Evolutionary conservation across 2,113 vertebrate genomes (phyloP).

Genomic region (Scolopax mira): DNA sequence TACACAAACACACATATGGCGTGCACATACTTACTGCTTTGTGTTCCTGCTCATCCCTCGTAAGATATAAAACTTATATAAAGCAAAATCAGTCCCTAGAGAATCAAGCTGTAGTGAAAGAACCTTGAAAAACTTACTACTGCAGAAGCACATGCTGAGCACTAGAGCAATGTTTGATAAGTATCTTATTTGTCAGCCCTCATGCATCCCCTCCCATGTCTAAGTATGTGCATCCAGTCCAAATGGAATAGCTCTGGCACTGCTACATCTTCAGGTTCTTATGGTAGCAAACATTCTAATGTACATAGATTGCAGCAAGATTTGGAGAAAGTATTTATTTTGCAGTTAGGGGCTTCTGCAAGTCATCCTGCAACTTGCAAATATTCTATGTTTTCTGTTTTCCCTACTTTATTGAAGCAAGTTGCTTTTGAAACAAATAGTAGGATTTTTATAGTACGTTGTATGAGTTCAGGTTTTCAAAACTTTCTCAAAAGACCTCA

Average conservation of each 20-base stretch:
- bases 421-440: neutral
- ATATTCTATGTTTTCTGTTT: neutral
- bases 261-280: neutral
- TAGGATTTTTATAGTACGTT: neutral
- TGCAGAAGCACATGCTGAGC: neutral
- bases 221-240: neutral
- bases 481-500: neutral
- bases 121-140: neutral
- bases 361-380: neutral
- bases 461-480: neutral
- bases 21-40: neutral
- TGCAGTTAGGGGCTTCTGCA: neutral
- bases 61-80: neutral
- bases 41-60: neutral
- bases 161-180: fast-evolving
- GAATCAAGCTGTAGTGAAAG: neutral
- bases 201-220: neutral
- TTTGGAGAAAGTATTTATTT: neutral
- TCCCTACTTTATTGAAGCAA: neutral
- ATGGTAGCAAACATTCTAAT: neutral
- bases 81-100: neutral
- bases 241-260: neutral
- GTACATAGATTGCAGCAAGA: neutral
- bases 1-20: fast-evolving
- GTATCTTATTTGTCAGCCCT: neutral